These are phyloP conservation scores for Heliconius erato DNA, from an alignment of 2,888 invertebrate genomes.

Conservation along the genomic window DNA sequence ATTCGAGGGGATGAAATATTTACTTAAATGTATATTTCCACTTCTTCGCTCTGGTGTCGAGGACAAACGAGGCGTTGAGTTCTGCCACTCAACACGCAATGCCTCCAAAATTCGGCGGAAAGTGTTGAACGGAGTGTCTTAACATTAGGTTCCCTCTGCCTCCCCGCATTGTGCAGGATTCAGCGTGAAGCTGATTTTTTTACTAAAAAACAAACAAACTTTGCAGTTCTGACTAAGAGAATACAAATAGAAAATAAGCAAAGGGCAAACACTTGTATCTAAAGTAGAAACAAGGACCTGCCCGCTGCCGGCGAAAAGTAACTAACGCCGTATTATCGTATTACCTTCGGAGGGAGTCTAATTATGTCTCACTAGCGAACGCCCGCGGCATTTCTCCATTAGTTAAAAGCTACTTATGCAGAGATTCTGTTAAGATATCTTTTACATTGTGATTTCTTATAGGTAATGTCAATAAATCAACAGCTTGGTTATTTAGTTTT, in stretches of 20 bases:
- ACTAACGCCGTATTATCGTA: slow-evolving; percentile 25
- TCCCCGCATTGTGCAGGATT: no score
- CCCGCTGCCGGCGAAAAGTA: slow-evolving; percentile 33
- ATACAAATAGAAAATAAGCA: background rate
- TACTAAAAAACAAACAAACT: background rate
- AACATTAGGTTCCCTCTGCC: no score
- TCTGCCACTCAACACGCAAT: no score
- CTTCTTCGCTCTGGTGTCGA: no score
- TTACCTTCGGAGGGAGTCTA: slow-evolving; percentile 29
- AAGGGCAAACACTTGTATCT: slow-evolving; percentile 16
- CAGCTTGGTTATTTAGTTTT: background rate
- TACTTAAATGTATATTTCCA: no score
- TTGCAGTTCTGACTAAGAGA: background rate
- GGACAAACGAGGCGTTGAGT: no score
- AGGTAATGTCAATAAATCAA: background rate
- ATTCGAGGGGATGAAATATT: no score
- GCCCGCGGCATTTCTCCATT: slow-evolving; percentile 26
- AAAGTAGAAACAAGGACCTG: slow-evolving; percentile 27
- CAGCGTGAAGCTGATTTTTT: no score
- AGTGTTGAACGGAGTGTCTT: no score
- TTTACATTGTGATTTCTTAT: background rate
- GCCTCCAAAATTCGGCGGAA: no score
- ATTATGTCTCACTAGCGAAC: slow-evolving; percentile 29
- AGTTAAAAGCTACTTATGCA: slow-evolving; percentile 16
- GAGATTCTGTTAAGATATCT: slow-evolving; percentile 2